phyloP scores from a whole-genome alignment of 2,113 vertebrate genomes.

The Galbula dea region DNA sequence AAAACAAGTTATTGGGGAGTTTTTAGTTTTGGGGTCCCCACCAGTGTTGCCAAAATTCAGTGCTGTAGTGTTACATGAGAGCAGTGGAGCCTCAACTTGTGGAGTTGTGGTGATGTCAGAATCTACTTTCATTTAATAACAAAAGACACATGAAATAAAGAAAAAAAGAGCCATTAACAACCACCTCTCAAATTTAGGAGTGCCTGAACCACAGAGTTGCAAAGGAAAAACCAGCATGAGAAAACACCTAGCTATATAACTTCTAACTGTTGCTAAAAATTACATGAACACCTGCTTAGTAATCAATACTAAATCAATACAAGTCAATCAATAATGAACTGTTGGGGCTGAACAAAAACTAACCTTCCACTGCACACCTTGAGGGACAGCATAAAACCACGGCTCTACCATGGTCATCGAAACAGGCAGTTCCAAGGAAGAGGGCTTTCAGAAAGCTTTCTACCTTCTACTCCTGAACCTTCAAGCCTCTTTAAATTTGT shows the following conservation, averaged over 20 bases:
- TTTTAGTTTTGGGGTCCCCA: neutral
- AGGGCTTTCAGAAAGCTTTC: neutral
- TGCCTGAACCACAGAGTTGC: neutral
- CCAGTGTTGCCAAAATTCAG: neutral
- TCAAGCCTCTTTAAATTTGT: neutral
- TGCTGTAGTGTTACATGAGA: neutral
- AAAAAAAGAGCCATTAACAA: neutral
- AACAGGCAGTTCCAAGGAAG: neutral
- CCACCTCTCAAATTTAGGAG: neutral
- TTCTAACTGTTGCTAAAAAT: neutral
- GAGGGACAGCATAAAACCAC: accelerated
- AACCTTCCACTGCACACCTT: neutral
- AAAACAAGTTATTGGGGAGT: neutral
- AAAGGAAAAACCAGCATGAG: neutral
- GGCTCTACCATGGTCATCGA: neutral
- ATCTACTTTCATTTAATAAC: neutral
- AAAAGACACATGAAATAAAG: neutral
- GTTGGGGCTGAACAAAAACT: neutral
- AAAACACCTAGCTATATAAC: neutral
- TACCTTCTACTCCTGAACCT: neutral
- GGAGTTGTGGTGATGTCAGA: neutral
- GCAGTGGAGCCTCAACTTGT: neutral
- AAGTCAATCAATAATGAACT: neutral
- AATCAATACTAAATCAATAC: neutral
- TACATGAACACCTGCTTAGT: neutral